A percentile compares a stretch with the other conserved stretches of the same genome.
These are phyloP conservation scores for Agriotes lineatus DNA, from an alignment of 2,888 invertebrate genomes.

Conservation along the genomic window DNA sequence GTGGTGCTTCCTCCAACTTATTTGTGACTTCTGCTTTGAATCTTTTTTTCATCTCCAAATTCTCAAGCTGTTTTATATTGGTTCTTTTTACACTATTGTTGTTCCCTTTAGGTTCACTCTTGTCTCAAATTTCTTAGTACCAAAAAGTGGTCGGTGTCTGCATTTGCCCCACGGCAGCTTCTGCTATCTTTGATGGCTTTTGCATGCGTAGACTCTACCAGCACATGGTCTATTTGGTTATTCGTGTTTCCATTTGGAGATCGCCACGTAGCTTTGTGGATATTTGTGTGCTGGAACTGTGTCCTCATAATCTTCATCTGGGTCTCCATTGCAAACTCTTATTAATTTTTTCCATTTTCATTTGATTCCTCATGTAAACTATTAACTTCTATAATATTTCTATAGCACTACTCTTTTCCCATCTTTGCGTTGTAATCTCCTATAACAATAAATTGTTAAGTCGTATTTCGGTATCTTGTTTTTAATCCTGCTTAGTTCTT, in stretches of 20 bases:
- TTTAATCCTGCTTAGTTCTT: too few species aligned
- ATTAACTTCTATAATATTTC: too few species aligned
- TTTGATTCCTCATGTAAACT: too few species aligned
- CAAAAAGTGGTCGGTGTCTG: conserved; percentile 15
- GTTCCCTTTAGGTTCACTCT: conserved; percentile 14
- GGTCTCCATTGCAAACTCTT: too few species aligned
- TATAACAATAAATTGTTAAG: too few species aligned
- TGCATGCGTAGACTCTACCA: conserved; percentile 19
- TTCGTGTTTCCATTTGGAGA: conserved; percentile 5
- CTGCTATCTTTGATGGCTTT: conserved; percentile 13
- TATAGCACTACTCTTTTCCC: too few species aligned
- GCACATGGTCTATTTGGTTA: conserved; percentile 11
- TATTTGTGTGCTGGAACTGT: too few species aligned
- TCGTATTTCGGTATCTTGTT: too few species aligned
- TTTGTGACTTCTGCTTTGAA: conserved; percentile 20
- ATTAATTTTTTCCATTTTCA: too few species aligned
- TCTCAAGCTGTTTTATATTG: conserved; percentile 16
- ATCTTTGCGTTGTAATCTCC: too few species aligned
- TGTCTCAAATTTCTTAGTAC: conserved; percentile 17
- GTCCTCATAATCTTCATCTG: too few species aligned
- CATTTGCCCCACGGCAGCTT: conserved; percentile 18
- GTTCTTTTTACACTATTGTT: conserved; percentile 11
- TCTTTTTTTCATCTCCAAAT: conserved; percentile 10
- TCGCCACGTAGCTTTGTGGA: conserved; percentile 12
- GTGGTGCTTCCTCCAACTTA: conserved; percentile 13